Evolutionary conservation across 2,888 invertebrate genomes (phyloP).

Genomic region (Tenthredo scrophulariae): DNA sequence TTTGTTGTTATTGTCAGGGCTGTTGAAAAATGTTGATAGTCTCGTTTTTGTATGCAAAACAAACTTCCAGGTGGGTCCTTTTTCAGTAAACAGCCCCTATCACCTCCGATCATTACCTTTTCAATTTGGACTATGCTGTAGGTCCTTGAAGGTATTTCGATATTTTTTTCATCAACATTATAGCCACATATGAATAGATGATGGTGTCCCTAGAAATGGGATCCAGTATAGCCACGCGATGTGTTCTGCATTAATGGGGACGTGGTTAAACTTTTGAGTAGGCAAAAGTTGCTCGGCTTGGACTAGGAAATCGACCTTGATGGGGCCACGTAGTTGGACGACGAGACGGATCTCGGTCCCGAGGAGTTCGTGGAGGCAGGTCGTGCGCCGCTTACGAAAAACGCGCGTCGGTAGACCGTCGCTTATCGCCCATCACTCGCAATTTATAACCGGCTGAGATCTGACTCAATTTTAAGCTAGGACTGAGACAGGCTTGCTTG

Average conservation of each 20-base stretch:
- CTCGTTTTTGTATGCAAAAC: not conserved
- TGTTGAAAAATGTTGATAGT: not conserved
- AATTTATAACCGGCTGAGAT: conserved; percentile 29
- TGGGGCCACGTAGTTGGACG: conserved; percentile 43
- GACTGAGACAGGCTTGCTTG: not conserved
- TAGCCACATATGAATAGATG: conserved; percentile 22
- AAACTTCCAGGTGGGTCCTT: not conserved
- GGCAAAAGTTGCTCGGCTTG: conserved; percentile 20
- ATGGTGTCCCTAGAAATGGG: not conserved
- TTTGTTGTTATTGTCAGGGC: not conserved
- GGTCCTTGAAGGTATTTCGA: not conserved
- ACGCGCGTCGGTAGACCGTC: conserved; percentile 6
- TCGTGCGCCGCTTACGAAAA: conserved; percentile 38
- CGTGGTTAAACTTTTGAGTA: conserved; percentile 37
- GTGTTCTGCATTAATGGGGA: conserved; percentile 33
- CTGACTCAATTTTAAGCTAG: conserved; percentile 20
- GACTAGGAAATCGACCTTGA: conserved; percentile 47
- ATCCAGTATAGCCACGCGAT: not conserved
- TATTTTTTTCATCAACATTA: not conserved
- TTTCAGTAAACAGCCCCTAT: not conserved
- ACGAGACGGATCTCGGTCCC: conserved; percentile 27
- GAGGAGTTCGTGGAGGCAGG: conserved; percentile 2
- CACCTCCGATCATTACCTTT: not conserved
- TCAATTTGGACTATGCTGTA: not conserved
- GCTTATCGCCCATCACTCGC: conserved; percentile 31